Base-by-base conservation (phyloP, 2,113 vertebrate species). In the Calcarius ornatus region DNA sequence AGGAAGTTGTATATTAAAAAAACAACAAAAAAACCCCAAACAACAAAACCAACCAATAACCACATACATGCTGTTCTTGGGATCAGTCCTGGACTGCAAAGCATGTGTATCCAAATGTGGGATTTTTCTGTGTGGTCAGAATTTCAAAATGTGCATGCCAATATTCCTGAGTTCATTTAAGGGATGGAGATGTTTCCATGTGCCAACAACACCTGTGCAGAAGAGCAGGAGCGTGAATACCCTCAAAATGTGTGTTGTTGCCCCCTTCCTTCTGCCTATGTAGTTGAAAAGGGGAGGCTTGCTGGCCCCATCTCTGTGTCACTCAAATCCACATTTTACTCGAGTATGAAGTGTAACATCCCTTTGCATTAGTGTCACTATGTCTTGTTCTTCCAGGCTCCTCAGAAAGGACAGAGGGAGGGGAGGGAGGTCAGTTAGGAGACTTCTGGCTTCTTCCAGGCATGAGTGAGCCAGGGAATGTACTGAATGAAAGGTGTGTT, bases 401-500 rank as follows among this genome's bases (percentile, higher is more conserved):
- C 54, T 76, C 84, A 86, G 11, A 72, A 94, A 80, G 78, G 24
- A 71, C 21, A 42, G 57, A 75, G 81, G 45, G 59, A 64, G 66
- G 66, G 63, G 59, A 90, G 28, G 33, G 47, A 54, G 81, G 33
- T 85, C 14, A 1, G 1, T 86, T 53, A 60, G 65, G 53, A 72
- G 54, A 27, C 38, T 84, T 79, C 33, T 90, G 91, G 53, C 89
- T 90, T 76, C 75, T 53, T 88, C 47, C 48, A 57, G 6, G 27
- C 28, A 0, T 13, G 15, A 81, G 50, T 4, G 31, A 94, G 93
- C 87, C 93, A 93, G 89, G 47, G 91, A 96, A 94, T 90, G 75
- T 93, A 73, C 90, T 90, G 84, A 88, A 59, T 69, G 51, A 85
- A 76, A 90, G 81, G 87, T 92, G 87, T 90, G 70, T 65, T 90